Evolutionary conservation across 2,113 vertebrate genomes (phyloP), one percentile per base, ranked within the genome.

Genomic region (Cyanoderma ruficeps): DNA sequence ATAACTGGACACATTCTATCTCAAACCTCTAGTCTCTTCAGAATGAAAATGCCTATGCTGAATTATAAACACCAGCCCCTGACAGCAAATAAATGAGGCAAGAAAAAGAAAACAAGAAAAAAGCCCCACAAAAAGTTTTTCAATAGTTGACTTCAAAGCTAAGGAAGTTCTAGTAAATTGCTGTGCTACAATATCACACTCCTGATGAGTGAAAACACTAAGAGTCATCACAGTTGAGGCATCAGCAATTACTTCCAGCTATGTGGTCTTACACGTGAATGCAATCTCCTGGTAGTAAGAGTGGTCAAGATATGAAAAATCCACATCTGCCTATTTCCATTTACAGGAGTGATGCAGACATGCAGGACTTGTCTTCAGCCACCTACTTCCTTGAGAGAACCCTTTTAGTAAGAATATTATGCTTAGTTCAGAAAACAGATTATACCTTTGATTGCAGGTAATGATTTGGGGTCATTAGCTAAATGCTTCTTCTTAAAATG

Each of bases 391-490:
- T 57, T 72, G 22, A 50, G 10, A 37, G 24, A 79, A 9, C 39
- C 35, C 8, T 68, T 60, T 41, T 37, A 44, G 39, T 81, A 72
- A 56, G 41, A 90, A 71, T 84, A 59, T 63, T 65, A 42, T 46
- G 35, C 50, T 71, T 72, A 64, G 23, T 75, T 95, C 53, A 91
- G 64, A 83, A 84, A 94, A 74, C 23, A 60, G 49, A 93, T 93
- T 91, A 28, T 31, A 78, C 30, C 42, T 90, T 74, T 93, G 42
- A 81, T 63, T 86, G 42, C 24, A 78, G 49, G 24, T 91, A 92
- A 93, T 71, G 23, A 90, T 89, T 68, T 93, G 19, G n/a, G 78
- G 65, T 78, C 39, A 75, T 68, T 52, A 84, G 35, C 39, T 89
- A 68, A 89, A 87, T 31, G 31, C 3, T 65, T 61, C 19, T 79